Base-by-base conservation (phyloP, 2,888 invertebrate genomes). In the Psylliodes chrysocephalus region DNA sequence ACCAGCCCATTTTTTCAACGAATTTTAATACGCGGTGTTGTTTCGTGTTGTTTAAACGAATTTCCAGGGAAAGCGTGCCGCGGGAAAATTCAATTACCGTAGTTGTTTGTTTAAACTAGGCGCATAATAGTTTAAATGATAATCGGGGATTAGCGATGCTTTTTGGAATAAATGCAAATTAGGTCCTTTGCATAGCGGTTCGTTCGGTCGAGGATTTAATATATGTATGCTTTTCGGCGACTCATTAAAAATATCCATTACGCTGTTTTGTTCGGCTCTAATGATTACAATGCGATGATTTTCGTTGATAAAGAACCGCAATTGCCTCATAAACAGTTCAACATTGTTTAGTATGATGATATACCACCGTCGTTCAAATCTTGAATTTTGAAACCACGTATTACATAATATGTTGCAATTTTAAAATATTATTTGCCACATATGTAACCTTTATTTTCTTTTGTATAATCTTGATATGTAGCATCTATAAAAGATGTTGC, bases 91-190 rank as follows among this genome's bases (percentile, higher is more conserved):
- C 59, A 68, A 66, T 68, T 66, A 66, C 35, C 53, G 49, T 49
- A n/a, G 66, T 61, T 67, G 67, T 67, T 67, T 67, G 61, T 61
- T 64, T 61, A 67, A 62, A 66, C 59, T 40, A 56, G 38, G 62
- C 57, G 51, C 57, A 66, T 66, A 66, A 68, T 68, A 63, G 68
- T 68, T 68, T 68, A 59, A 54, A 63, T 60, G 65, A 63, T 63
- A 68, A 68, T 68, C 61, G 60, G 40, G 60, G 63, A 63, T 68
- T 65, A 63, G 57, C 57, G 19, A 60, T 52, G 56, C 63, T 63
- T 67, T 67, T 67, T 65, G 63, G 60, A 63, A 65, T 63, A 63
- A 65, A 67, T 65, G 67, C 64, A 67, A 67, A 67, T 67, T 67
- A 35, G 57, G 62, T 46, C 55, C 52, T 47, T 52, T 65, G 38